These are phyloP conservation scores for Polymixis lichenea DNA, from an alignment of 2,888 invertebrate genomes.

Conservation along the genomic window DNA sequence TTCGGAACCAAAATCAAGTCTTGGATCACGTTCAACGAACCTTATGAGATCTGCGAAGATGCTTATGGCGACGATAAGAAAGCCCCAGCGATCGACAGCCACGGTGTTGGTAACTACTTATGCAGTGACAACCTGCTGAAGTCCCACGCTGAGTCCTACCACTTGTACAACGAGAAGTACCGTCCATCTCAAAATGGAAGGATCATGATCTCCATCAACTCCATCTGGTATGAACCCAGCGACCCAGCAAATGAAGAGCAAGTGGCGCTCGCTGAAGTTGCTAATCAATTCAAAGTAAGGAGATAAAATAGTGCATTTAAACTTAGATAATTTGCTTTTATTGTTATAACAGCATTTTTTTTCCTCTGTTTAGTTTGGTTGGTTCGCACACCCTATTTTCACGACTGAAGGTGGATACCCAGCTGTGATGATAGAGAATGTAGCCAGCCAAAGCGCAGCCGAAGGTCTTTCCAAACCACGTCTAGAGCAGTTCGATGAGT, in stretches of 20 bases:
- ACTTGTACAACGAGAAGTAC: constrained; percentile 91
- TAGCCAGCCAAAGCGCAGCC: constrained; percentile 82
- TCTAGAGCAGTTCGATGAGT: constrained; percentile 85
- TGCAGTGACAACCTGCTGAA: constrained; percentile 92
- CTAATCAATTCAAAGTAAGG: constrained; percentile 88
- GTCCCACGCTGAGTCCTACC: constrained; percentile 92
- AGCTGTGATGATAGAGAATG: constrained; percentile 85
- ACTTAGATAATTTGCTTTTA: not conserved
- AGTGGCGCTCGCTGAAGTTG: constrained; percentile 85
- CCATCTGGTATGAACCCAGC: constrained; percentile 89
- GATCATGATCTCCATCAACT: constrained; percentile 89
- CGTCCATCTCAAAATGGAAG: constrained; percentile 89
- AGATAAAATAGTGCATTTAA: not conserved
- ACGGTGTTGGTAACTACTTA: constrained; percentile 91
- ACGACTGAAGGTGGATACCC: constrained; percentile 88
- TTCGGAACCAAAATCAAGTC: constrained; percentile 91
- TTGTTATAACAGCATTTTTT: not conserved
- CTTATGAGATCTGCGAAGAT: constrained; percentile 89
- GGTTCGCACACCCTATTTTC: constrained; percentile 90
- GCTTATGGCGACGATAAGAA: constrained; percentile 89
- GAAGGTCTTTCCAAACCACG: constrained; percentile 85
- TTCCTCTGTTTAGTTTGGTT: constrained; percentile 83
- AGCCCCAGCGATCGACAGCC: constrained; percentile 89
- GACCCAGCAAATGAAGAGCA: constrained; percentile 84
- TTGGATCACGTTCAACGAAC: constrained; percentile 94